Base-by-base conservation (phyloP, 1,140 invertebrate species). In the Aphelinus atriplicis region DNA sequence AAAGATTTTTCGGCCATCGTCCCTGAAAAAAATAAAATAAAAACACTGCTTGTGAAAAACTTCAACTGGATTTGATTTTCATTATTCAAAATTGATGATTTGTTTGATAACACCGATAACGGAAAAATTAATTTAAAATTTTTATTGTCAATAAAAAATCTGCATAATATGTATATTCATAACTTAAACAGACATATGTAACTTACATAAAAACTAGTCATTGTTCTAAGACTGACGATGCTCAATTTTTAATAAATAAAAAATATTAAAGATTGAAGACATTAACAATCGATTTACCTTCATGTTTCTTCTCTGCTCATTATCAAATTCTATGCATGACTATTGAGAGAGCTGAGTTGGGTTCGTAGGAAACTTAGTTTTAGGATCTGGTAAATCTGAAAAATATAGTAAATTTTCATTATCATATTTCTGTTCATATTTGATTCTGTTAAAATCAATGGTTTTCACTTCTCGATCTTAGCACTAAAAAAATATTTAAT, bases 351-450 rank as follows among this genome's bases (percentile, higher is more conserved):
- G 26, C 26, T 26, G 26, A 26, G 26, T 26, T 26, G 26, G 26
- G 26, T 26, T 26, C 26, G 26, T 26, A 26, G 26, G 42, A 7
- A 57, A 57, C 47, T 60, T 74, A 46, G 5, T 70, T 70, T 71
- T 77, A 43, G 71, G 68, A 4, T 56, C 10, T 57, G 77, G 72
- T 45, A 79, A 50, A 77, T 79, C 76, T 80, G 73, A 56, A 76
- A 67, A 76, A 67, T 53, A 65, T 26, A 45, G 43, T 7, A 72
- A 42, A 43, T 55, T 63, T 50, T n/a, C 53, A 56, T 61, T 51
- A 62, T 61, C 50, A 71, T 48, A 60, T 58, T 65, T 70, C 26
- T 51, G 7, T 48, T 46, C 9, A 47, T 46, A 58, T 26, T 26
- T 26, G 26, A 26, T 26, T 26, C 26, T 26, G 26, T 51, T 45